A percentile compares a stretch with the other conserved stretches of the same genome.
phyloP scores from a whole-genome alignment of 2,113 vertebrate species.

The Antigone vipio region DNA sequence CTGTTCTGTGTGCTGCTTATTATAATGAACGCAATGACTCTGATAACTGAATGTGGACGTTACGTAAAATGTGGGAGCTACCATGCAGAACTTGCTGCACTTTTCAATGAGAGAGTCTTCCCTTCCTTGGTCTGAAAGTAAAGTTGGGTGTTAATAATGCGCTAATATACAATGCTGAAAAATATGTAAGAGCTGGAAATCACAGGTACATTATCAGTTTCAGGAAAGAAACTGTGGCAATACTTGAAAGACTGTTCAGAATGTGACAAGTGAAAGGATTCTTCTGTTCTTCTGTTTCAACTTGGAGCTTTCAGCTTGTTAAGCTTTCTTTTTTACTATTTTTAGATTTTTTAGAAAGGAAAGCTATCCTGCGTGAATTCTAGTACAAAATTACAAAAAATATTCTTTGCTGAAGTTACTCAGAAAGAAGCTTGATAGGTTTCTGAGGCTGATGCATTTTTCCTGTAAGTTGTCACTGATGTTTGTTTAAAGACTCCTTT shows the following conservation, averaged over 20 bases:
- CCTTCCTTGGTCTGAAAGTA: background rate
- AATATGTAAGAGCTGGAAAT: background rate
- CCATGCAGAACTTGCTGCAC: background rate
- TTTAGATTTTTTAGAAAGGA: background rate
- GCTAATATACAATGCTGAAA: background rate
- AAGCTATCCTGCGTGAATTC: background rate
- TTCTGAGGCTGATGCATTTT: background rate
- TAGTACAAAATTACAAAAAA: background rate
- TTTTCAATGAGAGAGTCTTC: background rate
- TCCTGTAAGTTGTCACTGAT: background rate
- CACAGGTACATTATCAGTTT: background rate
- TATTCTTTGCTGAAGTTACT: background rate
- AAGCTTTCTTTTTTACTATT: background rate
- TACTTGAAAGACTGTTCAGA: background rate
- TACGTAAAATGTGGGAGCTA: background rate
- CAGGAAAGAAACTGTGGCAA: background rate
- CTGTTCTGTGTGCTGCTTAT: background rate
- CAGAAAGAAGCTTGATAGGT: background rate
- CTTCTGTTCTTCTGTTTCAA: background rate
- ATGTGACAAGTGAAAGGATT: background rate
- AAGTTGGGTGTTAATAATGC: background rate
- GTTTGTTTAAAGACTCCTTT: background rate
- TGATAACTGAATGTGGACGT: background rate
- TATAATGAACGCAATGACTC: background rate
- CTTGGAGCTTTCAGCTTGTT: background rate